Base-by-base conservation (phyloP, 2,888 invertebrate species). In the Andrena bicolor region DNA sequence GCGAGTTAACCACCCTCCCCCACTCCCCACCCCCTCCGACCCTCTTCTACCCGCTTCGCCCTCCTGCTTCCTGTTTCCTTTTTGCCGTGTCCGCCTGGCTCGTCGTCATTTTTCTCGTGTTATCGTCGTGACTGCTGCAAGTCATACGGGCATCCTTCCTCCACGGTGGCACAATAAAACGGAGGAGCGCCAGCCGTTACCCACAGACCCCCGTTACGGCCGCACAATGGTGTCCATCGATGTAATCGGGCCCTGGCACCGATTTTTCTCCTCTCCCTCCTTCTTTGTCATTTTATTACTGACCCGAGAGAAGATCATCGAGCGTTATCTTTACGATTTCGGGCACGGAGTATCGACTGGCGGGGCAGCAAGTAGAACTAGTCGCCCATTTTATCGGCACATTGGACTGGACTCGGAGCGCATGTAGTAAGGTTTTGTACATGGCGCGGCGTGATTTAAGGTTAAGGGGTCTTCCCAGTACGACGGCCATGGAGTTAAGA, bases 61-160 rank as follows among this genome's bases (percentile, higher is more conserved):
- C n/a, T 58, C 51, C 65, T 61, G 51, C 49, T 71, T 69, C 56
- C 69, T 61, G 56, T 53, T 74, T 69, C 63, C 41, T 58, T 63
- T 64, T 41, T 51, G 26, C 41, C 58, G 28, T 51, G 35, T 23
- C 58, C 64, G 80, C 64, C 70, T 35, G 51, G 75, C 68, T 68
- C 76, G 76, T 84, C 80, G 76, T 80, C 82, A 83, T 85, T 86
- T 83, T 74, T 83, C 84, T 77, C 61, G 51, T 41, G 49, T 76
- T 56, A 76, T 82, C 77, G 66, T 48, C 64, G 71, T 28, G 32
- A 63, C 72, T 60, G 68, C 58, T 64, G 76, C 74, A 74, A 53
- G 71, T 76, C 70, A 74, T 63, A 70, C 74, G 51, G 64, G 68
- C 53, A 51, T 69, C 74, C 74, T 76, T 60, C 70, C 70, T 49